These are phyloP conservation scores for Ceratina calcarata DNA, from an alignment of 1,140 invertebrate species.

Conservation along the genomic window DNA sequence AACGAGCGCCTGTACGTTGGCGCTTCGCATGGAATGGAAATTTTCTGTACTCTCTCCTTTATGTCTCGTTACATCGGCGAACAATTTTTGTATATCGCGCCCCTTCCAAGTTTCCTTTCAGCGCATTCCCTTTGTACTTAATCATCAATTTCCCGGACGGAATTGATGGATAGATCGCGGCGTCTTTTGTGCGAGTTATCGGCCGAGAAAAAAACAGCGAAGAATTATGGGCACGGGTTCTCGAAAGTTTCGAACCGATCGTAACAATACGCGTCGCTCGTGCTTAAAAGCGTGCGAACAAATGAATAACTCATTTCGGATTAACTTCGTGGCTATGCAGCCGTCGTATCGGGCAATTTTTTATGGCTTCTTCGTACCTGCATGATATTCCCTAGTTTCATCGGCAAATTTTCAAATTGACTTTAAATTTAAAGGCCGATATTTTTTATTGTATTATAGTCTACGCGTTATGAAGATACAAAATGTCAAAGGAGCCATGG, in stretches of 20 bases:
- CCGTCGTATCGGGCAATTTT: not conserved
- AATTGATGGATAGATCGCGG: conserved; percentile 51
- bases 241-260: not conserved
- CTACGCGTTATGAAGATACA: not conserved
- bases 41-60: conserved; percentile 37
- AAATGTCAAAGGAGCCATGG: not conserved
- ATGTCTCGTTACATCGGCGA: not conserved
- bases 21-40: conserved; percentile 32
- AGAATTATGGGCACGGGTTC: conserved; percentile 37
- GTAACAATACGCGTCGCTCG: no score
- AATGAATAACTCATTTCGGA: not conserved
- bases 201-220: conserved; percentile 2
- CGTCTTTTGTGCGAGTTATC: conserved; percentile 36
- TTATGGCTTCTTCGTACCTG: no score
- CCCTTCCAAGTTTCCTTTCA: not conserved
- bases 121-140: conserved; percentile 30
- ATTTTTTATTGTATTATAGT: not conserved
- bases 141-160: conserved; percentile 51
- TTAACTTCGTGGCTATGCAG: not conserved
- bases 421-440: not conserved
- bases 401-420: no score
- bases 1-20: not conserved
- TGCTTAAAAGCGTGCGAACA: not conserved
- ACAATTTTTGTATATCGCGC: conserved; percentile 50
- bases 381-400: no score